A percentile compares a stretch with the other conserved stretches of the same genome.
Conservation (phyloP, 2,113 vertebrate species). For the Elephantulus edwardii region DNA sequence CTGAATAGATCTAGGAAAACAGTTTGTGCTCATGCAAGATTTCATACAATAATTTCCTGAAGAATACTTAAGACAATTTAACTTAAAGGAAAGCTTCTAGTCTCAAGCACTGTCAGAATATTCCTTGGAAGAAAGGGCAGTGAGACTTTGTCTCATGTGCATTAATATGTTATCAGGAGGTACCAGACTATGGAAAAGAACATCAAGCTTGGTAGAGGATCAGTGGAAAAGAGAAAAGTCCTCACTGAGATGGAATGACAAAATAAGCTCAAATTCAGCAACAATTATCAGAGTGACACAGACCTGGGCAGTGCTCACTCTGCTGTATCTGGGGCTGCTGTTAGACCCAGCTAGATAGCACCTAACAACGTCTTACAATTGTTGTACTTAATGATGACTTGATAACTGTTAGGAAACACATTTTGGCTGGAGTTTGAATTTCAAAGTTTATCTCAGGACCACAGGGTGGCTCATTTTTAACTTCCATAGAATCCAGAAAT, state of each 20-base stretch:
- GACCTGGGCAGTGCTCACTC: background rate
- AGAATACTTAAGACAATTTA: background rate
- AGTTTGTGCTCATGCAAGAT: background rate
- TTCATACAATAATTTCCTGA: background rate
- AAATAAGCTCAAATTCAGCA: background rate
- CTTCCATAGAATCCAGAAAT: background rate
- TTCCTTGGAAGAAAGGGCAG: background rate
- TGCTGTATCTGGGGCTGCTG: background rate
- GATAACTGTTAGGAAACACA: background rate
- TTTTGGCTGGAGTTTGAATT: background rate
- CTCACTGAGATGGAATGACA: background rate
- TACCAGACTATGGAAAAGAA: background rate
- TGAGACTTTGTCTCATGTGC: too few relatives aligned
- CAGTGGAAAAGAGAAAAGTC: background rate
- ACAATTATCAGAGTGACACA: background rate
- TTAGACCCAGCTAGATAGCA: too few relatives aligned
- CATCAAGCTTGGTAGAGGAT: background rate
- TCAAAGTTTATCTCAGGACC: background rate
- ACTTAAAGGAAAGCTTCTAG: background rate
- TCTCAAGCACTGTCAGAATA: background rate
- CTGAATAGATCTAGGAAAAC: background rate
- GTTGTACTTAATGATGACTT: background rate
- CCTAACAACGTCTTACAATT: too few relatives aligned
- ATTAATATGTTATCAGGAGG: too few relatives aligned
- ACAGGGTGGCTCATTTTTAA: background rate